Evolutionary conservation across 2,888 invertebrate species (phyloP), one percentile per base, ranked within the genome.

Genomic region (Empis stercorea): DNA sequence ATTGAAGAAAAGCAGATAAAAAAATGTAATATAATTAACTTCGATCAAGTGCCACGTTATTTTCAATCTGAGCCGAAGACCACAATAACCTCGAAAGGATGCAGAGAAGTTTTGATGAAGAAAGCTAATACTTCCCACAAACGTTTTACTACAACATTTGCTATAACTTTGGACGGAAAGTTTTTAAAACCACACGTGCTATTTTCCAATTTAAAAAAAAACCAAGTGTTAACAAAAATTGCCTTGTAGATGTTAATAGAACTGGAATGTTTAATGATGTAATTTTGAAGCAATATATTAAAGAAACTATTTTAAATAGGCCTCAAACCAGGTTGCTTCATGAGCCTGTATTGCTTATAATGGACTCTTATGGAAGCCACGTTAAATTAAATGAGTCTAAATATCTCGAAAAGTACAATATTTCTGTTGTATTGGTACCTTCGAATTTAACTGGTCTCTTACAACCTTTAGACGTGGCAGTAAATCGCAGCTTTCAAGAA

Each of bases 51-150:
- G n/a, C 30, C 30, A 9, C 30, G 42, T 30, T 30, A 43, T 43
- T 43, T 43, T 43, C 30, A 15, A 30, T 30, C 42, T 10, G 30
- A 43, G 20, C 41, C 20, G 4, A 41, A 17, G 10, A 40, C 20
- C 2, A 20, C 20, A 5, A 40, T 40, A 43, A 43, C 42, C 15
- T 14, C 42, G 1, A 43, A n/a, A 30, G 30, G 42, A 30, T 30
- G 30, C 14, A 14, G 42, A 17, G 20, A 10, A 3, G 20, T 40
- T 23, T 2, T 20, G 5, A 40, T 20, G 40, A n/a, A 27, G 27
- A 42, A 42, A 42, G 41, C 41, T 14, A n/a, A n/a, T 27, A 42
- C 27, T 9, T 42, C 30, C 27, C 41, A 43, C 15, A 43, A 43
- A 43, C n/a, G 6, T 20, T 41, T 41, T n/a, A 41, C 41, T 43